Evolutionary conservation across 2,113 vertebrate genomes (phyloP).

Genomic region (Scortum barcoo): DNA sequence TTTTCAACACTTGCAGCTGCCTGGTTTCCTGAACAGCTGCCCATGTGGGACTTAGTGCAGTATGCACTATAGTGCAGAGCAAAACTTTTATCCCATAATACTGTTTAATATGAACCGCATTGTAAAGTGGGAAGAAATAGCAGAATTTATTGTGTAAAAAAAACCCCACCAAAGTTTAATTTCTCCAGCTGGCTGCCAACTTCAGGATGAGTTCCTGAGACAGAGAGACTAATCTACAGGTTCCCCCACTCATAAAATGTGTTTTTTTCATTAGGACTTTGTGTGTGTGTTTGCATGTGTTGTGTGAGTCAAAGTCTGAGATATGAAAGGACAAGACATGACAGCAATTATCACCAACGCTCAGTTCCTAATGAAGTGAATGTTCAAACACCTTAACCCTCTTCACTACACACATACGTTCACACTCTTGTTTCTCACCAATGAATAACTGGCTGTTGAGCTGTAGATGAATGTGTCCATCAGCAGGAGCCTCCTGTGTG

Average conservation of each 20-base stretch:
- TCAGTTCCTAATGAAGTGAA: conserved; percentile 31
- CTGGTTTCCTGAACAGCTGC: background rate
- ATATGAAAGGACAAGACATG: conserved; percentile 8
- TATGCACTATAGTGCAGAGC: background rate
- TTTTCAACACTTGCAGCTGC: background rate
- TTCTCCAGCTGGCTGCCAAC: background rate
- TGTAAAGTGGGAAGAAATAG: background rate
- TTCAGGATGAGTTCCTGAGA: conserved; percentile 7
- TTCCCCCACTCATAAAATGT: background rate
- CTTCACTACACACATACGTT: background rate
- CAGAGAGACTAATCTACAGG: conserved; percentile 4
- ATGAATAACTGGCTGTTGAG: conserved; percentile 98
- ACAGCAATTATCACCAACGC: conserved; percentile 15
- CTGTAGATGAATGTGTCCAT: conserved; percentile 94
- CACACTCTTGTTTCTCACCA: conserved; percentile 81
- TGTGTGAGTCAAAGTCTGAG: background rate
- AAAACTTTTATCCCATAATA: background rate
- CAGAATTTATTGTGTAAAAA: background rate
- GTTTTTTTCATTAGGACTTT: background rate
- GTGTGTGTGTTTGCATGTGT: background rate
- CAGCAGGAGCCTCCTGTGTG: conserved; percentile 84
- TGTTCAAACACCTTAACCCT: conserved; percentile 3
- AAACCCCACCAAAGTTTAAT: conserved; percentile 1
- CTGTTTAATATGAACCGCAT: background rate
- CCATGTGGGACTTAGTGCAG: background rate